Evolutionary conservation across 2,888 invertebrate species (phyloP).

Genomic region (Anorthoa munda): DNA sequence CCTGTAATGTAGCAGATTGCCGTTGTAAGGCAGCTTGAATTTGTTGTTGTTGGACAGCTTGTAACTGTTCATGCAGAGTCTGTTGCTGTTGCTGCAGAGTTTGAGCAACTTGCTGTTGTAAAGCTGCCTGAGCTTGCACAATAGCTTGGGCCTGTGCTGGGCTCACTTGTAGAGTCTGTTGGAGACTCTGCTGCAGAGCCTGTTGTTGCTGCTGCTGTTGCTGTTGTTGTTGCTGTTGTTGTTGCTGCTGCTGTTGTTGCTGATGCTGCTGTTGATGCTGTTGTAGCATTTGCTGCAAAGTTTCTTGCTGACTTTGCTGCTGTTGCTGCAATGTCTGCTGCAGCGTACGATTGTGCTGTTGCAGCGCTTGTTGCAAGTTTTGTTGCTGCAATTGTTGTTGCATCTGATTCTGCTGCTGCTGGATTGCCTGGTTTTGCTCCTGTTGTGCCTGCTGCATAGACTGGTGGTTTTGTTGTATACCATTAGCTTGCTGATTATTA

Average conservation of each 20-base stretch:
- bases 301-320: constrained; percentile 76
- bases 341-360: constrained; percentile 77
- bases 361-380: constrained; percentile 77
- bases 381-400: constrained; percentile 87
- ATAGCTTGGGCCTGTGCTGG: constrained; percentile 88
- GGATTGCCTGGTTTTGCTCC: constrained; percentile 79
- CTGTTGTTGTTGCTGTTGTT: constrained; percentile 72
- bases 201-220: constrained; percentile 79
- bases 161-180: constrained; percentile 85
- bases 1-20: constrained; percentile 88
- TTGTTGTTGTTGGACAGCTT: constrained; percentile 88
- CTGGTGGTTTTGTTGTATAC: constrained; percentile 85
- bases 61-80: constrained; percentile 86
- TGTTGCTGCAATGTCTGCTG: constrained; percentile 80
- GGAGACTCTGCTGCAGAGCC: constrained; percentile 82
- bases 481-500: constrained; percentile 88
- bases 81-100: constrained; percentile 88
- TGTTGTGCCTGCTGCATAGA: constrained; percentile 81
- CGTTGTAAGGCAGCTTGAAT: constrained; percentile 88
- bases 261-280: constrained; percentile 78
- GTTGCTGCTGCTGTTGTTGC: constrained; percentile 76
- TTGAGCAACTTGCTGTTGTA: constrained; percentile 88
- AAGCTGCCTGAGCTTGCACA: constrained; percentile 85
- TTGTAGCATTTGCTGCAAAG: constrained; percentile 76
- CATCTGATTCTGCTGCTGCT: constrained; percentile 82